Base-by-base conservation (phyloP, 2,113 vertebrate species). In the Holacanthus passer region DNA sequence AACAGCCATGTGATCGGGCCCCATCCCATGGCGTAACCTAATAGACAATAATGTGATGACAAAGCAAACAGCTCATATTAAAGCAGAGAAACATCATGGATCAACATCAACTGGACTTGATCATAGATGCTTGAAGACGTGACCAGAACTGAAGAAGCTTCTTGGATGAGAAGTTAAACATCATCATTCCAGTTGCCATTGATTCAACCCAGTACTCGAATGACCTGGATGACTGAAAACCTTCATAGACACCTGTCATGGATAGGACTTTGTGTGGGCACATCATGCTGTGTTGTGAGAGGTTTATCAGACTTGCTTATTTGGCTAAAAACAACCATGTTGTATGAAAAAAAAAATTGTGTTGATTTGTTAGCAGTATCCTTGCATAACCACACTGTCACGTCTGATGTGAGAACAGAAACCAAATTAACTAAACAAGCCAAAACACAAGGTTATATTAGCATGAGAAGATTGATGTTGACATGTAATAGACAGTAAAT, bases 11-110 rank as follows among this genome's bases (percentile, higher is more conserved):
- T 98, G 92, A 99, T 97, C 58, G 98, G 98, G 2, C 98, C 98
- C 98, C 98, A 99, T 89, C 98, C 98, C 95, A 99, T 94, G 84
- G 98, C 97, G 0, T 99, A 99, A 37, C 98, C 98, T 99, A 67
- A 24, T 78, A 78, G 45, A 91, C 65, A 63, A 74, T 29, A 66
- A 69, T 53, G 60, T 32, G 55, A 59, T 17, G 43, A 60, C 41
- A 69, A 53, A 72, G 19, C 5, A 24, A 47, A 41, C 24, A 35
- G 5, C 5, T 56, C 6, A 32, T 24, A 41, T 37, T 5, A 45
- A 27, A 39, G 16, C 6, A 20, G 14, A 9, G 8, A 17, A 50
- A 31, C n/a, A n/a, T n/a, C n/a, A n/a, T n/a, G n/a, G n/a, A n/a
- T n/a, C n/a, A n/a, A n/a, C n/a, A n/a, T n/a, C n/a, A n/a, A n/a